These are phyloP conservation scores for Sialia sialis DNA, from an alignment of 2,113 vertebrate genomes.

Conservation along the genomic window DNA sequence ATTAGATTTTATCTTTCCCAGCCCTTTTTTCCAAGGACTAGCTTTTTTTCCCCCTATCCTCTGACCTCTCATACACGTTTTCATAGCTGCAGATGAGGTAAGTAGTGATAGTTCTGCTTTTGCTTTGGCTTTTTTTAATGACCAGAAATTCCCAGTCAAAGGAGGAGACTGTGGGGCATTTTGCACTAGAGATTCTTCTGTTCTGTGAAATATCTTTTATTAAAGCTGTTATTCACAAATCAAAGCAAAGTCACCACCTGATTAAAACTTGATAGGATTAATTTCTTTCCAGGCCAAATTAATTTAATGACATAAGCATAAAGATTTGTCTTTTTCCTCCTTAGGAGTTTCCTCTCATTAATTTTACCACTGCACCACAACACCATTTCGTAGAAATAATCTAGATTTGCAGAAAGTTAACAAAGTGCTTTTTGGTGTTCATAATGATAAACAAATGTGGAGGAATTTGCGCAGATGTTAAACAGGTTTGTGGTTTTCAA, in stretches of 20 bases:
- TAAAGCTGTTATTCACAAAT: slow-evolving; percentile 28
- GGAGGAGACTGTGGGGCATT: background rate
- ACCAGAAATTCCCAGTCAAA: background rate
- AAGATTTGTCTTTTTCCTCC: background rate
- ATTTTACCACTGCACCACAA: background rate
- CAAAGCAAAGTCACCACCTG: slow-evolving; percentile 27
- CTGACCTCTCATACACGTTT: background rate
- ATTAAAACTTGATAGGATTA: slow-evolving; percentile 48
- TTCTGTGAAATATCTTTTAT: slow-evolving; percentile 35
- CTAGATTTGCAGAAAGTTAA: background rate
- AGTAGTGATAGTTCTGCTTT: background rate
- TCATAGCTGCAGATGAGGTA: background rate
- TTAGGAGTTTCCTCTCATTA: background rate
- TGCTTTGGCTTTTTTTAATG: background rate
- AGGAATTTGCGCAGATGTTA: background rate
- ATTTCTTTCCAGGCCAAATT: slow-evolving; percentile 3
- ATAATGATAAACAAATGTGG: background rate
- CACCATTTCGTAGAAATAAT: background rate
- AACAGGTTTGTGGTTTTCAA: background rate
- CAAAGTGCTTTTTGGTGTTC: background rate
- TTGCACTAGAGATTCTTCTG: background rate
- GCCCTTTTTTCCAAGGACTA: background rate
- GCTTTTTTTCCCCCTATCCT: background rate
- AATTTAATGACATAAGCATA: background rate
- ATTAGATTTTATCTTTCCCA: background rate